These are phyloP conservation scores for Drosophila merina DNA, from an alignment of 2,888 invertebrate species.

Conservation along the genomic window DNA sequence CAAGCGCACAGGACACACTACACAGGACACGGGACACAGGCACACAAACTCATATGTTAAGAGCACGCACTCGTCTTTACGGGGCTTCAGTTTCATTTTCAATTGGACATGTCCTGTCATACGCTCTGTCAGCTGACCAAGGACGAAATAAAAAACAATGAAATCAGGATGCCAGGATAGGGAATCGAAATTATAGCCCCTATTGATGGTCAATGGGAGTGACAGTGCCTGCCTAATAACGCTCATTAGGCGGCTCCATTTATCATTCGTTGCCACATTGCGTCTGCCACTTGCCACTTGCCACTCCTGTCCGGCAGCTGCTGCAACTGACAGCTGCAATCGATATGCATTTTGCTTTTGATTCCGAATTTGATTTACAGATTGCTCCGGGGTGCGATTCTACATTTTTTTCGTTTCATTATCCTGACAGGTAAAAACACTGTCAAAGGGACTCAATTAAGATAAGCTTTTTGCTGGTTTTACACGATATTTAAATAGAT, in stretches of 20 bases:
- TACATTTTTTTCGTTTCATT: slow-evolving; percentile 3
- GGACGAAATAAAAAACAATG: slow-evolving; percentile 8
- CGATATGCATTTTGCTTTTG: slow-evolving; percentile 47
- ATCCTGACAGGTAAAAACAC: background rate
- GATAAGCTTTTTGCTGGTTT: background rate
- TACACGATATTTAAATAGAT: background rate
- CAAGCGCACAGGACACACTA: background rate
- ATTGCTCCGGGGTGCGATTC: slow-evolving; percentile 16
- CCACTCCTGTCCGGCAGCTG: slow-evolving; percentile 9
- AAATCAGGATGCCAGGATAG: background rate
- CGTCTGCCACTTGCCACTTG: slow-evolving; percentile 4
- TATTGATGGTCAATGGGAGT: slow-evolving; percentile 34
- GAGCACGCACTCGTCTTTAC: slow-evolving; percentile 19
- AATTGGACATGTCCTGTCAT: slow-evolving; percentile 46
- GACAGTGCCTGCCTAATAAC: slow-evolving; percentile 50
- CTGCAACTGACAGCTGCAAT: slow-evolving; percentile 47
- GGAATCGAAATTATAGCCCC: slow-evolving; percentile 16
- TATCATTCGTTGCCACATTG: slow-evolving; percentile 34
- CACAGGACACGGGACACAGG: background rate
- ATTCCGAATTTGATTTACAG: slow-evolving; percentile 35
- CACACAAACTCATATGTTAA: slow-evolving; percentile 7
- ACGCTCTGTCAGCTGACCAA: slow-evolving; percentile 45
- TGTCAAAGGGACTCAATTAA: background rate
- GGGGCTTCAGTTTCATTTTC: slow-evolving; percentile 40
- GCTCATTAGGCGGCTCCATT: slow-evolving; percentile 57